A percentile compares a stretch with the other conserved stretches of the same genome.
Conservation (phyloP, 2,888 invertebrate species). For the Dryomyza anilis region DNA sequence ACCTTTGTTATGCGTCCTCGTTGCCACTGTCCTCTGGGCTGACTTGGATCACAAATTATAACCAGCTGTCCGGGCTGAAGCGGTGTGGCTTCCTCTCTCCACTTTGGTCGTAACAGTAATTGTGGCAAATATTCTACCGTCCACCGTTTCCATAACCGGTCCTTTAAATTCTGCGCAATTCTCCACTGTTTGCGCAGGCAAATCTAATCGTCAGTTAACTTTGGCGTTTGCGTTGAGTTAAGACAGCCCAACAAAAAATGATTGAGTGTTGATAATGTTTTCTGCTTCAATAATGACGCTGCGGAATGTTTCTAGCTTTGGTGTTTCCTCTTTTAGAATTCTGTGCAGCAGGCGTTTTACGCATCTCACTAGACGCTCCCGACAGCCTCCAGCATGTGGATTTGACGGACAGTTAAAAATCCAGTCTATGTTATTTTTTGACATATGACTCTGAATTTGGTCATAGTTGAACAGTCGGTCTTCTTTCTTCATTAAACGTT, state of each 20-base stretch:
- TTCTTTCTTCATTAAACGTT: not conserved
- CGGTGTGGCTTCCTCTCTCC: too few relatives aligned
- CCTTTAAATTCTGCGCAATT: too few relatives aligned
- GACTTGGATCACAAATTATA: too few relatives aligned
- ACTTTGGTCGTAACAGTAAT: too few relatives aligned
- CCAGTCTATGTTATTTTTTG: slow-evolving; percentile 29
- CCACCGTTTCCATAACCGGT: too few relatives aligned
- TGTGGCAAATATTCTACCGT: too few relatives aligned
- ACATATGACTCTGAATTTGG: not conserved
- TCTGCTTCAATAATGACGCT: slow-evolving; percentile 27
- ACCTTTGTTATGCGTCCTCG: too few relatives aligned
- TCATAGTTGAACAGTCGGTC: not conserved
- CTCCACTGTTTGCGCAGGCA: too few relatives aligned
- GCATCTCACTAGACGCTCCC: slow-evolving; percentile 30
- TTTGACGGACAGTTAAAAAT: slow-evolving; percentile 35
- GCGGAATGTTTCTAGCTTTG: slow-evolving; percentile 18
- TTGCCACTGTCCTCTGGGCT: too few relatives aligned
- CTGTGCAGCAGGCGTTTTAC: slow-evolving; percentile 23
- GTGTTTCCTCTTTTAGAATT: slow-evolving; percentile 19
- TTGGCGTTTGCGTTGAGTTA: slow-evolving; percentile 30
- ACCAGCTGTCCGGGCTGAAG: too few relatives aligned
- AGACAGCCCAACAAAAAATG: slow-evolving; percentile 26
- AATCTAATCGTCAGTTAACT: too few relatives aligned
- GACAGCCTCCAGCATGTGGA: too few relatives aligned
- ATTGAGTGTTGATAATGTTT: slow-evolving; percentile 31